phyloP scores from a whole-genome alignment of 2,797 vertebrate species.

The Chaunax sp. region DNA sequence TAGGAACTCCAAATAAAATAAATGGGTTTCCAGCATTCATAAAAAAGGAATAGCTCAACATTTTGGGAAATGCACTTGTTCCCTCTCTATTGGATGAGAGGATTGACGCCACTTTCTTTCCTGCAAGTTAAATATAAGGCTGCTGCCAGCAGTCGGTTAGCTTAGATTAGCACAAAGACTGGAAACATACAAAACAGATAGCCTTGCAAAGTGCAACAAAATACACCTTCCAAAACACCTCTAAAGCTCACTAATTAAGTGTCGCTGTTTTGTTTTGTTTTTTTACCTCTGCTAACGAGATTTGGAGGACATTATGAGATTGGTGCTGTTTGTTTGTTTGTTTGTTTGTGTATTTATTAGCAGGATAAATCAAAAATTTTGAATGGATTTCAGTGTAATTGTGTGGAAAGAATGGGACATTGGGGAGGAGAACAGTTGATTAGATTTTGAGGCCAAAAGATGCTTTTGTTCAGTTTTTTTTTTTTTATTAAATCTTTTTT shows the following conservation, averaged over 20 bases:
- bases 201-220: background rate
- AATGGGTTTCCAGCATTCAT: background rate
- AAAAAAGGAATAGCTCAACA: slow-evolving; percentile 8
- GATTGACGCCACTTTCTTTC: background rate
- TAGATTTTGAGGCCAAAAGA: too few species aligned
- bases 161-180: slow-evolving; percentile 1
- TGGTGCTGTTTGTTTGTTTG: too few species aligned
- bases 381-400: too few species aligned
- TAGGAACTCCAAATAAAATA: background rate
- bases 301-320: too few species aligned
- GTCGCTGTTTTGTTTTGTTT: too few species aligned
- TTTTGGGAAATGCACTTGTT: background rate
- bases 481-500: too few species aligned
- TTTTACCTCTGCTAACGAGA: too few species aligned
- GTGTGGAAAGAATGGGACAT: too few species aligned
- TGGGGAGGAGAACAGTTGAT: too few species aligned
- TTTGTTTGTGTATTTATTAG: too few species aligned
- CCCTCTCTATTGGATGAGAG: background rate
- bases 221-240: background rate
- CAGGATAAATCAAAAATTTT: too few species aligned
- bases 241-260: slow-evolving; percentile 10
- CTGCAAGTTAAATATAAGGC: background rate
- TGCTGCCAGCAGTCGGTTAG: background rate
- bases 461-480: too few species aligned
- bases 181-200: background rate